Conservation (phyloP, 2,797 vertebrate species). For the Amniataba percoides region DNA sequence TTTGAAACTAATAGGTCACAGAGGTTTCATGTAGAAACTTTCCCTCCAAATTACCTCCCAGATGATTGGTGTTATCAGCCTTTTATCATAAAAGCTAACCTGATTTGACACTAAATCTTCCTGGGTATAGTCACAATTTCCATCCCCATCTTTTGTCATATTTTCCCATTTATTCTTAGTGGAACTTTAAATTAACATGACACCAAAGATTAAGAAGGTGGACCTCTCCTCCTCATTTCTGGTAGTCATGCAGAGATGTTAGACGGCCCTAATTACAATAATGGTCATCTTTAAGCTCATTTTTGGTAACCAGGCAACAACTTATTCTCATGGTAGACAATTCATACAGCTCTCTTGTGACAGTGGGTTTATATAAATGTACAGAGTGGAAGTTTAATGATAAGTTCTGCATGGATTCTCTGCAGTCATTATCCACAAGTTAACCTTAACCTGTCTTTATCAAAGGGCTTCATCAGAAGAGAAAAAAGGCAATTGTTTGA, state of each 20-base stretch:
- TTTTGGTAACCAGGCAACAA: constrained; percentile 23
- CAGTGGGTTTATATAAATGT: constrained; percentile 26
- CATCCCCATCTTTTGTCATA: constrained; percentile 41
- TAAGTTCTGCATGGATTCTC: constrained; percentile 36
- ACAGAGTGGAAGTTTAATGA: constrained; percentile 25
- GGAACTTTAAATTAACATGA: constrained; percentile 52
- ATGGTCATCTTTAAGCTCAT: constrained; percentile 8
- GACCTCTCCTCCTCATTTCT: constrained; percentile 38
- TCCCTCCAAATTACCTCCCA: constrained; percentile 48
- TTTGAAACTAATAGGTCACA: constrained; percentile 16
- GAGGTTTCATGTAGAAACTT: constrained; percentile 42
- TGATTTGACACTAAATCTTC: constrained; percentile 53
- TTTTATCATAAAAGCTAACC: constrained; percentile 57
- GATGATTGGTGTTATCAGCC: constrained; percentile 51
- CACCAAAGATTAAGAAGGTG: constrained; percentile 43
- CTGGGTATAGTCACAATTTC: constrained; percentile 33
- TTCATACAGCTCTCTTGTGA: constrained; percentile 26
- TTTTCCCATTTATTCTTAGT: constrained; percentile 55
- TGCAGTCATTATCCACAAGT: constrained; percentile 40
- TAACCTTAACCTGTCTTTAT: constrained; percentile 56
- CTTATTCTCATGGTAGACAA: neutral
- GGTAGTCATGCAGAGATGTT: constrained; percentile 21
- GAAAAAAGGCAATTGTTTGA: constrained; percentile 46
- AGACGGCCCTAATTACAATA: constrained; percentile 16
- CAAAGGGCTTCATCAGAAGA: constrained; percentile 29